Evolutionary conservation across 2,113 vertebrate genomes (phyloP).

Genomic region (Corynorhinus townsendii): DNA sequence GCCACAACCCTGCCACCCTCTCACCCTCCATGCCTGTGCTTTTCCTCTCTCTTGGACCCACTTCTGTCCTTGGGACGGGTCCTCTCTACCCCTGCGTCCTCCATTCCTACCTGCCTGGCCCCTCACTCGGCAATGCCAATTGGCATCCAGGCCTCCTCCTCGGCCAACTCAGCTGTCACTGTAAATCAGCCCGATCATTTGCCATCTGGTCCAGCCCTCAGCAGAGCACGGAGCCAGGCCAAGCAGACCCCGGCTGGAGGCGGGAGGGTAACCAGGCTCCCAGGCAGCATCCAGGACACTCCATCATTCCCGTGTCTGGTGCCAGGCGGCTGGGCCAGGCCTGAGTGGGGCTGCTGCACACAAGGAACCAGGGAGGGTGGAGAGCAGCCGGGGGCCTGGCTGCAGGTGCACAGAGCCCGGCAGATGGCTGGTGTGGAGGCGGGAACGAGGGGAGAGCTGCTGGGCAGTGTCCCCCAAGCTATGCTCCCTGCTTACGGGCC

Average conservation of each 20-base stretch:
- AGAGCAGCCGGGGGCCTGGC: not conserved
- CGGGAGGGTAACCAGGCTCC: not conserved
- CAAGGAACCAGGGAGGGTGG: not conserved
- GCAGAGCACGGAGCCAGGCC: slow-evolving; percentile 30
- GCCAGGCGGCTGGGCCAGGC: slow-evolving; percentile 5
- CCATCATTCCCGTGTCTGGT: not conserved
- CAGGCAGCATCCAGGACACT: not conserved
- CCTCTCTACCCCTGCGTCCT: accelerated
- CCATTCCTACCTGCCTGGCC: not conserved
- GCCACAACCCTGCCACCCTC: accelerated
- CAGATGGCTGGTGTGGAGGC: not conserved
- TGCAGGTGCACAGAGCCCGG: not conserved
- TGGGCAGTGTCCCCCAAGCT: not conserved
- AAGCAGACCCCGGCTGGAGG: slow-evolving; percentile 38
- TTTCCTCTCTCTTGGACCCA: not conserved
- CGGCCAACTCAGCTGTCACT: not conserved
- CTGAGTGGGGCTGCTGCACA: not conserved
- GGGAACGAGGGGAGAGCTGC: not conserved
- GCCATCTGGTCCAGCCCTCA: slow-evolving; percentile 62
- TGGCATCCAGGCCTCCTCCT: not conserved
- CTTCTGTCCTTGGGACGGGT: not conserved
- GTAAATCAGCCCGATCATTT: slow-evolving; percentile 57
- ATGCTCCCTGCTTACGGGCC: not conserved
- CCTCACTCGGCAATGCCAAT: not conserved
- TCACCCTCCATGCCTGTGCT: not conserved